Percentiles rank a stretch among this genome's conserved stretches.
phyloP scores from a whole-genome alignment of 2,888 invertebrate species.

The Coenonympha arcania region DNA sequence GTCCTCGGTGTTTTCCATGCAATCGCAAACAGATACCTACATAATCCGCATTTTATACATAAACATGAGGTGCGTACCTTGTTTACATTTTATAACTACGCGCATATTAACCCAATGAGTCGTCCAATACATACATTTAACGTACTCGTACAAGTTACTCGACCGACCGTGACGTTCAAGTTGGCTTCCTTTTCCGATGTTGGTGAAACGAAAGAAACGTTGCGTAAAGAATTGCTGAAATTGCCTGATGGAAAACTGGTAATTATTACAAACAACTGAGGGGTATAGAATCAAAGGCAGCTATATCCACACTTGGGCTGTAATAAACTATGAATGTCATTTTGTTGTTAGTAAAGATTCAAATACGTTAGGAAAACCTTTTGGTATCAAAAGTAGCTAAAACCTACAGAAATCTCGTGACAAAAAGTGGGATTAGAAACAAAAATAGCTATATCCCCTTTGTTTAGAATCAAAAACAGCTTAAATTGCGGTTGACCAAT shows the following conservation, averaged over 20 bases:
- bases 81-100: slow-evolving; percentile 10
- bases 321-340: too few relatives aligned
- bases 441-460: too few relatives aligned
- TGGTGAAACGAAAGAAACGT: slow-evolving; percentile 65
- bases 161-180: slow-evolving; percentile 48
- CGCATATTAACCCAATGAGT: slow-evolving; percentile 14
- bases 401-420: too few relatives aligned
- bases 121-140: slow-evolving; percentile 19
- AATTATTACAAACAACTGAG: too few relatives aligned
- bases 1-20: slow-evolving; percentile 1
- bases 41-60: background rate
- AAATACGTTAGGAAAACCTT: too few relatives aligned
- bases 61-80: slow-evolving; percentile 9
- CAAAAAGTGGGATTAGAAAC: too few relatives aligned
- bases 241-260: slow-evolving; percentile 8
- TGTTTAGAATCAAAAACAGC: too few relatives aligned
- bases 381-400: too few relatives aligned
- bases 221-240: slow-evolving; percentile 48
- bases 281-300: too few relatives aligned
- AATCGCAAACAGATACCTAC: background rate
- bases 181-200: slow-evolving; percentile 64
- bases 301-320: too few relatives aligned
- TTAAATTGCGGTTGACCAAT: too few relatives aligned
- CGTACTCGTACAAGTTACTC: slow-evolving; percentile 15
- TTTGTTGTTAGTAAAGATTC: too few relatives aligned